A percentile compares a stretch with the other conserved stretches of the same genome.
Evolutionary conservation across 2,888 invertebrate species (phyloP).

Genomic region (Pseudococcus viburni): DNA sequence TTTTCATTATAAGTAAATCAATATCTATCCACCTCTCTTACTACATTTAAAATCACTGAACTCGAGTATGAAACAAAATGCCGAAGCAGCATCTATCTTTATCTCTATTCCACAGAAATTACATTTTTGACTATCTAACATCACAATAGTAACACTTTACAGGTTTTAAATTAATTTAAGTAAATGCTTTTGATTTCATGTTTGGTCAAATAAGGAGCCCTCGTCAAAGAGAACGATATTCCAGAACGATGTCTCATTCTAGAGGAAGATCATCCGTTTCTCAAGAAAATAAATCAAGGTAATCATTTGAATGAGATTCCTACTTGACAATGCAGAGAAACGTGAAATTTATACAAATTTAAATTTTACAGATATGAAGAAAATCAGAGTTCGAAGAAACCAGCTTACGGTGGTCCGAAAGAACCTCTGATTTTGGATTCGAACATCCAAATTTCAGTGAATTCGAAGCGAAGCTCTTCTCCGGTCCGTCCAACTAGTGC

Average conservation of each 20-base stretch:
- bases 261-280: not conserved
- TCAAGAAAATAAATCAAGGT: not conserved
- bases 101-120: not conserved
- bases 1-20: not conserved
- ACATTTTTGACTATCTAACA: not conserved
- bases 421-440: slow-evolving; percentile 8
- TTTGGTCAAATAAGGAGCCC: not conserved
- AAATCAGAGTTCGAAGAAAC: not conserved
- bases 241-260: not conserved
- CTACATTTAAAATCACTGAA: not conserved
- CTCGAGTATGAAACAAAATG: not conserved
- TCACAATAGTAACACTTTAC: not conserved
- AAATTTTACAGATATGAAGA: not conserved
- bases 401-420: not conserved
- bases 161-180: not conserved
- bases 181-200: not conserved
- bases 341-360: not conserved
- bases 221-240: not conserved
- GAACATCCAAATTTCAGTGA: not conserved
- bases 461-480: not conserved
- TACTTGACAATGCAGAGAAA: not conserved
- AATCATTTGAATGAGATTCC: not conserved
- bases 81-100: not conserved
- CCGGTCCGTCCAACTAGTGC: not conserved
- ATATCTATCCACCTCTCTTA: not conserved